phyloP scores from a whole-genome alignment of 2,113 vertebrate genomes.

The Shinisaurus crocodilurus region DNA sequence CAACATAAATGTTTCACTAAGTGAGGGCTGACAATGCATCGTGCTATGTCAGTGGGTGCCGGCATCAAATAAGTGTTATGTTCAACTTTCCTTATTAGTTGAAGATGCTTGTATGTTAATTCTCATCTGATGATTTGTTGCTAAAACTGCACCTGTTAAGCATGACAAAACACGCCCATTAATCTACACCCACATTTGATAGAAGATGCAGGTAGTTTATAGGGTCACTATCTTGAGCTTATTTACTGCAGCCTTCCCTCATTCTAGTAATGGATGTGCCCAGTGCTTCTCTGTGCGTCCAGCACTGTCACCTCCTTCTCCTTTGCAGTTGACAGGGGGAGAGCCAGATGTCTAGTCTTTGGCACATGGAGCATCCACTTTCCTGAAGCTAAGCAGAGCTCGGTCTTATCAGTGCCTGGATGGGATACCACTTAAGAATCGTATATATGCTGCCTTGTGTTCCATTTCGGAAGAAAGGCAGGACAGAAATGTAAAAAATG shows the following conservation, averaged over 20 bases:
- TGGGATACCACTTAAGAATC: background rate
- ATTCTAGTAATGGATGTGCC: background rate
- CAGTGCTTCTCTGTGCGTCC: background rate
- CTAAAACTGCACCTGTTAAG: background rate
- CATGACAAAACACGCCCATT: conserved; percentile 14
- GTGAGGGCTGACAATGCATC: conserved; percentile 69
- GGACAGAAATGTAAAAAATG: background rate
- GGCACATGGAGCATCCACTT: background rate
- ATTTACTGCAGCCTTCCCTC: background rate
- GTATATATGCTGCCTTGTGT: background rate
- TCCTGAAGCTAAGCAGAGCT: background rate
- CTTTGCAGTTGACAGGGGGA: background rate
- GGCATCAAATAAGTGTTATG: conserved; percentile 56
- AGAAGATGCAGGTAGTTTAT: conserved; percentile 5
- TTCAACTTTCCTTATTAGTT: conserved; percentile 63
- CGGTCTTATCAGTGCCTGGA: too few species aligned
- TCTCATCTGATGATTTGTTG: background rate
- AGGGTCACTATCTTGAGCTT: background rate
- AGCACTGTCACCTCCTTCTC: background rate
- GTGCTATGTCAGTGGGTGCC: conserved; percentile 65
- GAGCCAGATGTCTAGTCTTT: background rate
- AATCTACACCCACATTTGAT: conserved; percentile 27
- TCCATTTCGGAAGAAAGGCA: background rate
- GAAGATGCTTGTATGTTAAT: conserved; percentile 30
- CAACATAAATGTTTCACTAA: conserved; percentile 78